Base-by-base conservation (phyloP, 1,140 invertebrate genomes). In the Lepidurus arcticus region DNA sequence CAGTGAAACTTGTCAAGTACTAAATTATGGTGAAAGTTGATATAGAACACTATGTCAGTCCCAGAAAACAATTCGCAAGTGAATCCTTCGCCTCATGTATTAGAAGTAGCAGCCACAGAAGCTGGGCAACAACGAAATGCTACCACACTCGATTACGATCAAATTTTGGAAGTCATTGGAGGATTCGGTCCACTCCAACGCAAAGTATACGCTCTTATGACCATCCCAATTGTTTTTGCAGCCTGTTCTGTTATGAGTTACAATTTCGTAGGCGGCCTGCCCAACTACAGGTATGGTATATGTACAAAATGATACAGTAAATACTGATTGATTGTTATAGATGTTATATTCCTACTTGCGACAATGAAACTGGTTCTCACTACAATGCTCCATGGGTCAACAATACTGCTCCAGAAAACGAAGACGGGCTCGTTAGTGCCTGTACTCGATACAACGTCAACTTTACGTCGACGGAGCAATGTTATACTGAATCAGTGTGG, bases 201-300 rank as follows among this genome's bases (percentile, higher is more conserved):
- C 1, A 75, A 26, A n/a, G 45, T 44, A 44, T 78, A 75, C n/a
- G 13, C 44, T 44, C 53, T 73, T 73, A 26, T 74, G n/a, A 75
- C 73, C 34, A 9, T 78, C 44, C 78, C 78, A 0, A 44, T 73
- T 2, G 24, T 74, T 73, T 74, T 75, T 45, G 43, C 78, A 11
- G 73, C 42, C 1, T 45, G 43, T 34, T 44, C 75, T 13, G 44
- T 78, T 1, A 78, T 78, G 78, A 75, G 73, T 9, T 78, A 78
- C 73, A 74, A 73, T 42, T 78, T 78, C 44, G 44, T 42, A 9
- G 78, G 78, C 21, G 78, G 42, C 7, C 47, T 44, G 21, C 78
- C 78, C 16, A 45, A 78, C 42, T 78, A 78, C 44, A 78, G 78
- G 78, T 78, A 44, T 24, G 7, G 1, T 7, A 76, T n/a, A 1